Conservation (phyloP, 1,140 invertebrate genomes). For the Brachionus plicatilis region DNA sequence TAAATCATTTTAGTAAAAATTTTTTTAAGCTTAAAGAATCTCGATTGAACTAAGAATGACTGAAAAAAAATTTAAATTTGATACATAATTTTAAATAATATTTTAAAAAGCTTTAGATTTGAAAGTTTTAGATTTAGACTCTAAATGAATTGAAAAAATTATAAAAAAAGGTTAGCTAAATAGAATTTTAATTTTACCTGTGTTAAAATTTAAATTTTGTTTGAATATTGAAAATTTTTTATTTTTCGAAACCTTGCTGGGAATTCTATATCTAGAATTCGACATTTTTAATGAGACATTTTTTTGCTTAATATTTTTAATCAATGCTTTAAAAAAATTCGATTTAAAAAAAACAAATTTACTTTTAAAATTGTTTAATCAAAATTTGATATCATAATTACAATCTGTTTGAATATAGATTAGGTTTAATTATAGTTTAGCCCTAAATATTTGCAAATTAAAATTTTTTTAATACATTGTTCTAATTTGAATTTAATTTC, state of each 20-base stretch:
- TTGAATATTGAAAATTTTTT: not conserved
- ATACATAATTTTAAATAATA: not conserved
- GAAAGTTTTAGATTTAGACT: not conserved
- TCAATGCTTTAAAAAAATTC: not conserved
- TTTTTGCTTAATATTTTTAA: not conserved
- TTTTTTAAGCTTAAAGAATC: not conserved
- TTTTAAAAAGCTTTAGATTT: not conserved
- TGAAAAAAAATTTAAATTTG: not conserved
- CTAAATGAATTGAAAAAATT: not conserved
- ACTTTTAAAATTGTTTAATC: not conserved
- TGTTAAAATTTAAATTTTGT: not conserved
- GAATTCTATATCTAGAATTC: not conserved
- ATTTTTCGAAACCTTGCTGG: not conserved
- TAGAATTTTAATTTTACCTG: slow-evolving; percentile 12
- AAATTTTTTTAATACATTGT: too few relatives aligned
- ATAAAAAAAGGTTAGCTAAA: slow-evolving; percentile 20
- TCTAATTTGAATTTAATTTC: too few relatives aligned
- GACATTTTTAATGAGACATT: not conserved
- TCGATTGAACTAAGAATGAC: not conserved
- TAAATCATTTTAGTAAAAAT: not conserved
- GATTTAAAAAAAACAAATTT: not conserved
- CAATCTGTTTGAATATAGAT: not conserved
- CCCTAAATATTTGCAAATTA: not conserved
- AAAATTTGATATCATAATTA: not conserved
- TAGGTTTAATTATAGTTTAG: too few relatives aligned